phyloP scores from a whole-genome alignment of 2,888 invertebrate species.

The Himalopsyche anomala region DNA sequence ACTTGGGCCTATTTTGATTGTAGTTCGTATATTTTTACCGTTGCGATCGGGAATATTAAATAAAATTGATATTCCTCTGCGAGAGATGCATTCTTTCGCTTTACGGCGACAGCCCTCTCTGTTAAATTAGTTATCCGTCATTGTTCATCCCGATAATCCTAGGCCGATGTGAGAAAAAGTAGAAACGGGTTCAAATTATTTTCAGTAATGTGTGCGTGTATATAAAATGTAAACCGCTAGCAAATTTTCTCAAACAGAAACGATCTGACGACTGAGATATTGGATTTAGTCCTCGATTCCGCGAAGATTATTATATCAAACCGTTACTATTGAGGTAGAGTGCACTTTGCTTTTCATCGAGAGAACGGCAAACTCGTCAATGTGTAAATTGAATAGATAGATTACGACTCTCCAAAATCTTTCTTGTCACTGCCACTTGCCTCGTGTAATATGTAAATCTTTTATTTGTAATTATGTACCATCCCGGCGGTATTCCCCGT shows the following conservation, averaged over 20 bases:
- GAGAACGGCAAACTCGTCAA: background rate
- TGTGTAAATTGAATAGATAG: conserved; percentile 11
- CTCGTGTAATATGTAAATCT: conserved; percentile 11
- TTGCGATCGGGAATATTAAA: background rate
- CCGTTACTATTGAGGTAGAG: background rate
- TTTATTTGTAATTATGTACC: conserved; percentile 9
- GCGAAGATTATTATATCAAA: conserved; percentile 24
- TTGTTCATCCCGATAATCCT: conserved; percentile 9
- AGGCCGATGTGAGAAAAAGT: conserved; percentile 17
- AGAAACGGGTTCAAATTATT: conserved; percentile 22
- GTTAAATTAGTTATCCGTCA: background rate
- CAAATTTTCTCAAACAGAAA: conserved; percentile 17
- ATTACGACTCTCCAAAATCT: background rate
- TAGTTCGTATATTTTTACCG: background rate
- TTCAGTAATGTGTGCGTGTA: background rate
- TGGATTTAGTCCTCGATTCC: background rate
- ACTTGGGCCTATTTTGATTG: conserved; percentile 50
- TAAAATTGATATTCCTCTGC: background rate
- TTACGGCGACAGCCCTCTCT: background rate
- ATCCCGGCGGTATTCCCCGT: conserved; percentile 1
- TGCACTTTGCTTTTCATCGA: conserved; percentile 29
- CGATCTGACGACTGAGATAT: background rate
- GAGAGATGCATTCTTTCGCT: background rate
- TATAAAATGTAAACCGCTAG: conserved; percentile 27
- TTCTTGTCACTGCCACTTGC: conserved; percentile 36